Percentiles rank a stretch among this genome's conserved stretches.
Conservation (phyloP, 2,113 vertebrate genomes). For the Diadophis punctatus region DNA sequence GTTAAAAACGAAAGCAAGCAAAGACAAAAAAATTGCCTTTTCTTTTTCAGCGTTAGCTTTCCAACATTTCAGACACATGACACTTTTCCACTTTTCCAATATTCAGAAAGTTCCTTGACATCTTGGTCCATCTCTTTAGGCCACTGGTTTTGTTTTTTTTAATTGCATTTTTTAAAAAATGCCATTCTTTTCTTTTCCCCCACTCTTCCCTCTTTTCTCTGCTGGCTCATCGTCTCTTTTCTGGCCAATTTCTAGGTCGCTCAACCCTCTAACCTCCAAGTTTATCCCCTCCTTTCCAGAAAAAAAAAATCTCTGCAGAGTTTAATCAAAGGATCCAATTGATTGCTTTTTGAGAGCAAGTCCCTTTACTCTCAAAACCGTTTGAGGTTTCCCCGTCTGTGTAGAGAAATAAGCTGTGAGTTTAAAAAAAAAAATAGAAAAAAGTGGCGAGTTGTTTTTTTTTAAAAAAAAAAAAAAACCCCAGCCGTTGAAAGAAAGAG, state of each 20-base stretch:
- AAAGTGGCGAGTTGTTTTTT: not conserved
- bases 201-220: not conserved
- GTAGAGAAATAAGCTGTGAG: not conserved
- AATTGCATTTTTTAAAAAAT: not conserved
- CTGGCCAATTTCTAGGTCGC: not conserved
- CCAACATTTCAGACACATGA: accelerated
- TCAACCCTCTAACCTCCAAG: not conserved
- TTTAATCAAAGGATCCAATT: not conserved
- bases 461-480: not conserved
- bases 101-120: not conserved
- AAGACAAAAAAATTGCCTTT: not conserved
- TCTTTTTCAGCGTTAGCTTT: not conserved
- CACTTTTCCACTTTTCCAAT: not conserved
- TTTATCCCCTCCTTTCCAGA: not conserved
- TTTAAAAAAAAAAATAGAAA: not conserved
- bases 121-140: no score
- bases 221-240: not conserved
- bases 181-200: not conserved
- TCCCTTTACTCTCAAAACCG: not conserved
- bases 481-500: not conserved
- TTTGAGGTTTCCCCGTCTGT: not conserved
- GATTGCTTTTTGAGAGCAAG: not conserved
- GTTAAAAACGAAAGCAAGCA: not conserved
- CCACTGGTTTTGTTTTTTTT: not conserved
- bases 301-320: no score